A percentile compares a stretch with the other conserved stretches of the same genome.
Conservation (phyloP, 2,113 vertebrate genomes). For the Brachyhypopomus occidentalis region DNA sequence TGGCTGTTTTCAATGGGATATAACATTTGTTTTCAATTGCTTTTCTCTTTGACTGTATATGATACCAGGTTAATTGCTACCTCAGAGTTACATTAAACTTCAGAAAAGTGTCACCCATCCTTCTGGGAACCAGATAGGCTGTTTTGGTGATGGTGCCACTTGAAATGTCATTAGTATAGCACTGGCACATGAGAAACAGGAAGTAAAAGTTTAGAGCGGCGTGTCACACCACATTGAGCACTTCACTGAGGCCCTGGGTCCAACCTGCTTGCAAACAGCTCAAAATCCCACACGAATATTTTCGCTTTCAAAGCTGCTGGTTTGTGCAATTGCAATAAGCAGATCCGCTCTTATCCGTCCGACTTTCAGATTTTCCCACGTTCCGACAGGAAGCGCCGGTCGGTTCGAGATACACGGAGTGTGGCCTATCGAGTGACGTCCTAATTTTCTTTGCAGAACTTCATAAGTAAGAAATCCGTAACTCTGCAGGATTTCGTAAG, state of each 20-base stretch:
- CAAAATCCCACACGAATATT: background rate
- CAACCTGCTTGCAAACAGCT: too few species aligned
- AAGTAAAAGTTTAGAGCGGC: slow-evolving; percentile 8
- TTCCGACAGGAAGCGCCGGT: background rate
- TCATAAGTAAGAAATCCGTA: too few species aligned
- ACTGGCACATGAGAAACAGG: slow-evolving; percentile 15
- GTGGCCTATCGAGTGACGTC: too few species aligned
- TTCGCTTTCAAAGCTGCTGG: background rate
- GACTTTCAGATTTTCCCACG: background rate
- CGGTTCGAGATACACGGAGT: too few species aligned
- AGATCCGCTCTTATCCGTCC: too few species aligned
- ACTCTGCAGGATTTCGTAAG: background rate
- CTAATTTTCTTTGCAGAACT: background rate
- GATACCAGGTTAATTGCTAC: background rate
- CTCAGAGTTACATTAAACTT: background rate
- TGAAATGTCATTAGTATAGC: background rate
- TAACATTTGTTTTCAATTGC: background rate
- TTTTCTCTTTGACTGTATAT: background rate
- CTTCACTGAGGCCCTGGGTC: background rate
- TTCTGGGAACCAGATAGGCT: background rate
- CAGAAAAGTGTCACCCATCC: background rate
- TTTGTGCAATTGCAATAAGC: background rate
- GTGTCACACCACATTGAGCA: slow-evolving; percentile 25
- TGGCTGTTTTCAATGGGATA: background rate
- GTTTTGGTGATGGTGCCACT: background rate